Percentiles rank a stretch among this genome's conserved stretches.
Conservation (phyloP, 2,113 vertebrate genomes). For the Menidia beryllina region DNA sequence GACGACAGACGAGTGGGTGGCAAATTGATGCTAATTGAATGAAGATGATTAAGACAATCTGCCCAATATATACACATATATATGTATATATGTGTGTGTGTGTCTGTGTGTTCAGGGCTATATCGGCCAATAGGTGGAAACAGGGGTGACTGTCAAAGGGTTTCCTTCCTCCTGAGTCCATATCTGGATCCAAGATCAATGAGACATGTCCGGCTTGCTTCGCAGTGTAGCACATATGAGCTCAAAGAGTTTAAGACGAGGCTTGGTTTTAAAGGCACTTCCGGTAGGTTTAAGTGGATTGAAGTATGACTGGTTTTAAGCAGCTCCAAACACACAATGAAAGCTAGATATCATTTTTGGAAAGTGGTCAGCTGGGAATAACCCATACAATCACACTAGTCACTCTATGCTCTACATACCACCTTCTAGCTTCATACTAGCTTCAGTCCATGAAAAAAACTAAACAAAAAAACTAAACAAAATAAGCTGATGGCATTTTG, state of each 20-base stretch:
- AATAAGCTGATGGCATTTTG: conserved; percentile 39
- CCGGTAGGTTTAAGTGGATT: not conserved
- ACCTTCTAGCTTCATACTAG: conserved; percentile 47
- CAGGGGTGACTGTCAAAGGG: conserved; percentile 38
- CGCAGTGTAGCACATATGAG: conserved; percentile 9
- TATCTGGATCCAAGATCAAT: conserved; percentile 40
- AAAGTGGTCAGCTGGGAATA: conserved; percentile 32
- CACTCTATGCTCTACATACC: conserved; percentile 31
- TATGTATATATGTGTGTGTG: too few species aligned
- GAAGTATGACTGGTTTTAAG: not conserved
- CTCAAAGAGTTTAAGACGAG: conserved; percentile 3
- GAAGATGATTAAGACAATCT: conserved; percentile 32
- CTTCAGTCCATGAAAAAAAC: conserved; percentile 36
- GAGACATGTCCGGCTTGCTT: conserved; percentile 31
- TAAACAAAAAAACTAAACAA: too few species aligned
- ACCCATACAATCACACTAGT: conserved; percentile 52
- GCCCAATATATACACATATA: conserved; percentile 42
- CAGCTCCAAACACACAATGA: not conserved
- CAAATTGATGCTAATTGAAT: conserved; percentile 37
- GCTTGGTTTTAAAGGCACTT: not conserved
- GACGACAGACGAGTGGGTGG: not conserved
- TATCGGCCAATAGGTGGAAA: conserved; percentile 38
- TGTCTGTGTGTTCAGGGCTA: conserved; percentile 21
- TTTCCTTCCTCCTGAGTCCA: conserved; percentile 45
- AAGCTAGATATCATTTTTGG: conserved; percentile 1